Evolutionary conservation across 2,888 invertebrate genomes (phyloP), one percentile per base, ranked within the genome.

Genomic region (Pherbina coryleti): DNA sequence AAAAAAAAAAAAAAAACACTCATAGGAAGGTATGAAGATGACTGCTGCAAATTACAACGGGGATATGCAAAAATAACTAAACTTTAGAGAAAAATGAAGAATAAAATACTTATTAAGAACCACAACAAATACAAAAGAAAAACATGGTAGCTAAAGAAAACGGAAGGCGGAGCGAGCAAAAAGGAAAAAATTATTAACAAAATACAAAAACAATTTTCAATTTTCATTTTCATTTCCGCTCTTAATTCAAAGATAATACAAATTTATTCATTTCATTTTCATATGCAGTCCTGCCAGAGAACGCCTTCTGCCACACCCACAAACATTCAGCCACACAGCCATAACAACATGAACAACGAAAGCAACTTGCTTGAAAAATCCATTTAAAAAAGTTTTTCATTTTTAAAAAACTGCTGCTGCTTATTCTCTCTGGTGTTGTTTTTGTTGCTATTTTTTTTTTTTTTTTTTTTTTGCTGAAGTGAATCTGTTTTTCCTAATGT

Each of bases 221-320:
- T 81, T 79, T 78, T 80, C 82, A 82, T 86, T 85, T 84, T 83
- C 84, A 84, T 84, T 84, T 84, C 80, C 82, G 82, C 79, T 84
- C 83, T 84, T 87, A 86, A 86, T 86, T 85, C 84, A 82, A 83
- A 83, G 82, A 85, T 86, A 87, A 86, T 84, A 84, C 80, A 84
- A 83, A 85, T 83, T 83, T 84, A 84, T 85, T 79, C 78, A 77
- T 81, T 81, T 77, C 78, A 80, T 82, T 79, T 80, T 80, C 74
- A 75, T 72, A 76, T 75, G 74, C 66, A 66, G 17, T 73, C 25
- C 53, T 3, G 17, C 37, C 44, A 25, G 44, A 72, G 8, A 2
- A 14, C 73, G 49, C 28, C 49, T 14, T 25, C 19, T 11, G 49
- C 51, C 28, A 49, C 69, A n/a, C 67, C 49, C 44, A 51, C 69